Evolutionary conservation across 1,140 invertebrate genomes (phyloP).

Genomic region (Euschistus heros): DNA sequence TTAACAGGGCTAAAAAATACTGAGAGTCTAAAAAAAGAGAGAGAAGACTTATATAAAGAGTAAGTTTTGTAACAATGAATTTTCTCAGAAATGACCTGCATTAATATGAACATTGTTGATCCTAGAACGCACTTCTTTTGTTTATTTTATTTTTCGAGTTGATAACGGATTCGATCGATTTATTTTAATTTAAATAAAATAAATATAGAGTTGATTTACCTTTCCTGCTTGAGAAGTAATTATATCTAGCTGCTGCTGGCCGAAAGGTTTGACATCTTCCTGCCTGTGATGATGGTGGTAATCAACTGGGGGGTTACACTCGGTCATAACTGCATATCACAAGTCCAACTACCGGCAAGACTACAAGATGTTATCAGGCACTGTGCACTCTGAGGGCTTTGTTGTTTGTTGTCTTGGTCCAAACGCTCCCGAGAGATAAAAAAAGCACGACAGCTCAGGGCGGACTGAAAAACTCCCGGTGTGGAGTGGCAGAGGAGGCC

Average conservation of each 20-base stretch:
- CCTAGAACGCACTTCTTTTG: not conserved
- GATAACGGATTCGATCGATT: not conserved
- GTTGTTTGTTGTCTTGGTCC: not conserved
- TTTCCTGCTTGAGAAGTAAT: not conserved
- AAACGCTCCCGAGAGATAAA: not conserved
- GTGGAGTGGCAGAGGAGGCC: not conserved
- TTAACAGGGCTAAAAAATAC: not conserved
- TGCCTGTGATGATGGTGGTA: constrained; percentile 13
- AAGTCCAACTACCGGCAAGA: not conserved
- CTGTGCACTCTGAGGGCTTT: not conserved
- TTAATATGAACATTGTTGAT: too few species aligned
- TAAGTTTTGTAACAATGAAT: too few species aligned
- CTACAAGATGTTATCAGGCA: not conserved
- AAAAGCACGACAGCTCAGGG: not conserved
- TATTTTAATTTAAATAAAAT: not conserved
- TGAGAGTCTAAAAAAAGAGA: too few species aligned
- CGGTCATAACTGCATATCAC: constrained; percentile 11
- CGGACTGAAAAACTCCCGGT: constrained; percentile 3
- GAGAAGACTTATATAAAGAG: too few species aligned
- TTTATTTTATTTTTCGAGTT: not conserved
- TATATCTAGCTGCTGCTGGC: not conserved
- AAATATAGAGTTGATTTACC: not conserved
- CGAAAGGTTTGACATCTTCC: constrained; percentile 11
- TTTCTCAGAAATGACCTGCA: too few species aligned
- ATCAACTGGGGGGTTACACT: constrained; percentile 6